Evolutionary conservation across 2,888 invertebrate species (phyloP), one percentile per base, ranked within the genome.

Genomic region (Drosophila lutescens): DNA sequence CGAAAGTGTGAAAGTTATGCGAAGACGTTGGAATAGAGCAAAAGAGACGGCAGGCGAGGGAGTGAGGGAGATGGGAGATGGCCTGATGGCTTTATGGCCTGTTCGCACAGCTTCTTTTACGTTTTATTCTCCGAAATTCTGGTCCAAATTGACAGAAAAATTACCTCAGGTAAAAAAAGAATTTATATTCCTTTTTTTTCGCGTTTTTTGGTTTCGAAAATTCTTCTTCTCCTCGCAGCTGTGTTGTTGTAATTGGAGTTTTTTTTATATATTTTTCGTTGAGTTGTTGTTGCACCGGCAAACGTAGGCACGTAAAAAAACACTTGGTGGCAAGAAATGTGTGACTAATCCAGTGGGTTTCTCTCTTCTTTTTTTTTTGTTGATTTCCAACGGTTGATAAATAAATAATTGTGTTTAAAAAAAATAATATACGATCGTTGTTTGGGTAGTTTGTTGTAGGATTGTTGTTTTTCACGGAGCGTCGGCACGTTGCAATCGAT

Each of bases 401-500:
- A 53, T 32, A 41, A 59, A 55, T 61, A 59, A 13, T 23, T n/a
- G 20, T 40, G 40, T 46, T 41, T 12, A 41, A 40, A 66, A 54
- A 58, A 66, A 56, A 66, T 46, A 53, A 32, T 30, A 17, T 10
- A 26, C 34, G 50, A 65, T 32, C 55, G 61, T 58, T 54, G 40
- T 50, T 63, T 46, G 49, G 49, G 15, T 53, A 13, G 38, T 26
- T 26, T 30, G 30, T 30, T 30, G 30, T 30, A 2, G 30, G 30
- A 0, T 55, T 44, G 46, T 53, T 50, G 53, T 36, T 69, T 69
- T 73, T 77, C 83, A 84, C 62, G 80, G 81, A 76, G 82, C 80
- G 80, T 79, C 80, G 82, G 86, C 89, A 89, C 92, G 91, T 90
- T 90, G 90, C 88, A 89, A 90, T 90, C 91, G 91, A 89, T 91